Conservation (phyloP, 1,140 invertebrate species). For the Meloidogyne floridensis region DNA sequence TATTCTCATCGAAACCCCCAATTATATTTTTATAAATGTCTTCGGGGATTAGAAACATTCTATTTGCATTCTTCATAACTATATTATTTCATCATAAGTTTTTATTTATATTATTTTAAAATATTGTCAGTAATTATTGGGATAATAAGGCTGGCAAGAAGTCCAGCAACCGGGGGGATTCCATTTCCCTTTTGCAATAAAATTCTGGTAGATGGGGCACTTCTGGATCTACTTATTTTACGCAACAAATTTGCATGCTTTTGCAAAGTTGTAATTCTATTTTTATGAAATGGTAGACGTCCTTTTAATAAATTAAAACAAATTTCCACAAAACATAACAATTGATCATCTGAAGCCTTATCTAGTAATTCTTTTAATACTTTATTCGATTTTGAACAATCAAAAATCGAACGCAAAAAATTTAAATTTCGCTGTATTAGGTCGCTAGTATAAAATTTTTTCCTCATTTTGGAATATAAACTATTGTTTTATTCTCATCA, state of each 20-base stretch:
- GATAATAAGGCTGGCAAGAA: conserved; percentile 2
- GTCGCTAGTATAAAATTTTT: neutral
- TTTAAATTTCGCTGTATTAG: neutral
- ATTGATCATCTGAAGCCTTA: conserved; percentile 17
- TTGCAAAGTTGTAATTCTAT: too few species aligned
- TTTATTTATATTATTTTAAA: conserved; percentile 17
- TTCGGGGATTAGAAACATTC: conserved; percentile 36
- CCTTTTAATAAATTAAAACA: conserved; percentile 36
- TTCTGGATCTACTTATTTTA: too few species aligned
- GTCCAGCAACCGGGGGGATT: too few species aligned
- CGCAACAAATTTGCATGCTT: too few species aligned
- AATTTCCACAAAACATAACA: neutral
- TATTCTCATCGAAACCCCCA: neutral
- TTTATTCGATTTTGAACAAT: neutral
- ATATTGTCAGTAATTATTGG: conserved; percentile 18
- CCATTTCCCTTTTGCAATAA: too few species aligned
- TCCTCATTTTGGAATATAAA: too few species aligned
- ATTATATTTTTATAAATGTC: conserved; percentile 15
- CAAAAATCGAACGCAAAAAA: conserved; percentile 22
- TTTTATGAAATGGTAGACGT: neutral
- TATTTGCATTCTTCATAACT: conserved; percentile 21
- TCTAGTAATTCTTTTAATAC: neutral
- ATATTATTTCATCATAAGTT: neutral
- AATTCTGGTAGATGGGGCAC: too few species aligned
- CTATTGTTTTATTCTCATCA: too few species aligned